phyloP scores from a whole-genome alignment of 2,113 vertebrate genomes.

The Daphoenositta chrysoptera region DNA sequence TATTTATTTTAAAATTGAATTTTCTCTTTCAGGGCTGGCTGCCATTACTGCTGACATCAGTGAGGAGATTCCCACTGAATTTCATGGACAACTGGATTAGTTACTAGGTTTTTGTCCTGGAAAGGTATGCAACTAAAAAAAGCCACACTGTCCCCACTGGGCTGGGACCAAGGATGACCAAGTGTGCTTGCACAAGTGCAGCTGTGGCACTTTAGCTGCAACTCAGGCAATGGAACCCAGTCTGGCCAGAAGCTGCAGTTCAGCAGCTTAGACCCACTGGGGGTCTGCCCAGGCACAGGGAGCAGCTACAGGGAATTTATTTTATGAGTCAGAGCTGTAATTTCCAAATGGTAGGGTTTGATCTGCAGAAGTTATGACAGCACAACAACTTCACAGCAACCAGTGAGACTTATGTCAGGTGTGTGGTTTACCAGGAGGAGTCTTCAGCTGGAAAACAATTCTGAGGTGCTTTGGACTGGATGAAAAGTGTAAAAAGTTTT shows the following conservation, averaged over 20 bases:
- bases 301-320: background rate
- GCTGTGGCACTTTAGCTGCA: background rate
- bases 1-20: background rate
- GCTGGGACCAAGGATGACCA: background rate
- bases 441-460: background rate
- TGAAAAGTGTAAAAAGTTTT: background rate
- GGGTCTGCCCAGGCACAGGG: background rate
- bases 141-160: background rate
- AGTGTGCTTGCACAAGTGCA: background rate
- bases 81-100: background rate
- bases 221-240: background rate
- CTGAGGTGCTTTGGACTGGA: background rate
- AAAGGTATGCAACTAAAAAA: background rate
- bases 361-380: background rate
- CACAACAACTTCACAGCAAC: background rate
- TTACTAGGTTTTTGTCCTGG: background rate
- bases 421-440: background rate
- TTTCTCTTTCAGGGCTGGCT: background rate
- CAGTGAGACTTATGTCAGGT: background rate
- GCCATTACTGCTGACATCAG: background rate
- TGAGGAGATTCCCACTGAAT: background rate
- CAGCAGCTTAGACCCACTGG: background rate
- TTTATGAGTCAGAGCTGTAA: background rate
- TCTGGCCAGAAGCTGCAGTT: background rate
- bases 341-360: background rate